A percentile compares a stretch with the other conserved stretches of the same genome.
Conservation (phyloP, 2,113 vertebrate genomes). For the Lampris incognitus region DNA sequence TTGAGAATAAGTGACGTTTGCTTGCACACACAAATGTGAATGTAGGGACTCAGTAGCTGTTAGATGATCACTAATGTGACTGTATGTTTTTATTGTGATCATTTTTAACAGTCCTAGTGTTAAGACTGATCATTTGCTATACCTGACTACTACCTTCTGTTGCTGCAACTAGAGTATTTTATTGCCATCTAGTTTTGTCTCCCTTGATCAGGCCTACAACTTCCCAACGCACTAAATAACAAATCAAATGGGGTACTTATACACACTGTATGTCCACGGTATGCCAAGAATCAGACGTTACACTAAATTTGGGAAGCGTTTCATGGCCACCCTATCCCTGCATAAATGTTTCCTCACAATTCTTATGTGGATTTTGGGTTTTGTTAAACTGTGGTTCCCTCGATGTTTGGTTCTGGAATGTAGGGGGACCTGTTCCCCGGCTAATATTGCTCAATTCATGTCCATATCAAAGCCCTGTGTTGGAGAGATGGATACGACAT, state of each 20-base stretch:
- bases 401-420: too few species aligned
- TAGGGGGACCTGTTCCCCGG: too few species aligned
- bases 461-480: too few species aligned
- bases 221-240: not conserved
- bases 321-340: not conserved
- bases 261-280: not conserved
- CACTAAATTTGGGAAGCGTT: not conserved
- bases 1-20: not conserved
- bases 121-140: slow-evolving; percentile 34
- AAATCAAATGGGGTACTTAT: slow-evolving; percentile 7
- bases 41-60: not conserved
- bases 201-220: not conserved
- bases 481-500: too few species aligned
- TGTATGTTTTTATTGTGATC: slow-evolving; percentile 43
- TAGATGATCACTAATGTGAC: slow-evolving; percentile 16
- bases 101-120: slow-evolving; percentile 46
- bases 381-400: slow-evolving; percentile 4
- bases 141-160: slow-evolving; percentile 24
- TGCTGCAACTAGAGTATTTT: slow-evolving; percentile 5
- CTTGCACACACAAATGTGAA: not conserved
- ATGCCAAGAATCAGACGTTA: not conserved
- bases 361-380: slow-evolving; percentile 3
- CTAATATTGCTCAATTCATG: too few species aligned
- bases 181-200: not conserved
- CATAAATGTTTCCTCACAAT: not conserved